Evolutionary conservation across 2,113 vertebrate species (phyloP).

Genomic region (Psilopsiagon aurifrons): DNA sequence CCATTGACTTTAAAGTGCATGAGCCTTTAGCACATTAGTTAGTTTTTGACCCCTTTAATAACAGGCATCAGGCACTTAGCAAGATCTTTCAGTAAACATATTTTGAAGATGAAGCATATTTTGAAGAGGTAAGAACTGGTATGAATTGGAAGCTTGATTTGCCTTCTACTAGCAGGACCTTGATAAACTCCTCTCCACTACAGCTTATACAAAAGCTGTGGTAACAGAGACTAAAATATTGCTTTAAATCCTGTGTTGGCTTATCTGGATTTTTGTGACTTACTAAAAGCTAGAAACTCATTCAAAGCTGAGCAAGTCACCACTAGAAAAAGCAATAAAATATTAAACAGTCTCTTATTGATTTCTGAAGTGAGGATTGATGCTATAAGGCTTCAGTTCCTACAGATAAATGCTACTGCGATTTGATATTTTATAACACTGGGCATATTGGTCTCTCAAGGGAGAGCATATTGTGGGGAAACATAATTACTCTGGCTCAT

Average conservation of each 20-base stretch:
- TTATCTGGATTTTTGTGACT: slow-evolving; percentile 30
- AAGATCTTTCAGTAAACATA: background rate
- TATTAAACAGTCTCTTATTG: slow-evolving; percentile 17
- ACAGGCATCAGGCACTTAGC: background rate
- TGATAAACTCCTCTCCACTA: background rate
- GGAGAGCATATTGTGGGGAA: background rate
- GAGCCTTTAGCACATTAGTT: background rate
- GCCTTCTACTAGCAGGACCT: background rate
- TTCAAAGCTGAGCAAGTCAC: background rate
- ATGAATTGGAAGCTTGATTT: background rate
- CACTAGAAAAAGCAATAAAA: slow-evolving; percentile 19
- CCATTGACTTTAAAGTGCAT: background rate
- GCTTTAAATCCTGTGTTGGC: background rate
- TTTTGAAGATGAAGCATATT: background rate
- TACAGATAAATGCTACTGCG: slow-evolving; percentile 35
- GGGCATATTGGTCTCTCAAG: background rate
- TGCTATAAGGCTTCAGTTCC: background rate
- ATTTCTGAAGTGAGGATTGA: background rate
- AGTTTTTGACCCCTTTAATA: background rate
- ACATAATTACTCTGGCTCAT: background rate
- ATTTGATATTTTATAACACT: slow-evolving; percentile 35
- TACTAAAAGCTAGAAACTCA: background rate
- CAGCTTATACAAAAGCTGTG: background rate
- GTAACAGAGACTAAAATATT: background rate
- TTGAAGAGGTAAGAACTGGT: background rate